Conservation (phyloP, 2,888 invertebrate genomes). For the Standfussiana lucernea region DNA sequence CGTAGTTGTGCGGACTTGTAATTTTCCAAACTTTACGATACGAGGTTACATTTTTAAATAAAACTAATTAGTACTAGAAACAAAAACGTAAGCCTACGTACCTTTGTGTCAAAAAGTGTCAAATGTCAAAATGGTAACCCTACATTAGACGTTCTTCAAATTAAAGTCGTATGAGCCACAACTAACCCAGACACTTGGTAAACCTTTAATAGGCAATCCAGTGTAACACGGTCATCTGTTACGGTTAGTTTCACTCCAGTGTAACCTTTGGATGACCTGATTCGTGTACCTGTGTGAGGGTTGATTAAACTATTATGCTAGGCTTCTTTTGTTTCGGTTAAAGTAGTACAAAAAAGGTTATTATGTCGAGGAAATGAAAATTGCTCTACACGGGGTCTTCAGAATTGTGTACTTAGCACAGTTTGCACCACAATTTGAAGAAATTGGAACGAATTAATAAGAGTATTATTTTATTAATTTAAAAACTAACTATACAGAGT, state of each 20-base stretch:
- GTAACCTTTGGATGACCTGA: conserved; percentile 47
- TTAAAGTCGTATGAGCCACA: background rate
- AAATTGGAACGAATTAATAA: no score
- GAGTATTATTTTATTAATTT: no score
- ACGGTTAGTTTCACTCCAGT: conserved; percentile 36
- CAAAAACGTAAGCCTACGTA: no score
- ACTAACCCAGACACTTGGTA: background rate
- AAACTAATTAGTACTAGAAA: no score
- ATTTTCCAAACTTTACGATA: background rate
- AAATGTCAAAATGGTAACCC: background rate
- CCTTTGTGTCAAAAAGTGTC: background rate
- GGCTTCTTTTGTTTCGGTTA: conserved; percentile 10
- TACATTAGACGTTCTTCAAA: background rate
- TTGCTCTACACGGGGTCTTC: background rate
- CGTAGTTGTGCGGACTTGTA: background rate
- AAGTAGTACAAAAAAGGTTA: background rate
- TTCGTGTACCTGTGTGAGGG: conserved; percentile 33
- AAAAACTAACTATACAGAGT: no score
- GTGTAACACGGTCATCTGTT: conserved; percentile 50
- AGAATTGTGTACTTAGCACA: background rate
- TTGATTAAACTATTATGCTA: conserved; percentile 34
- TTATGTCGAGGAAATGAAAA: background rate
- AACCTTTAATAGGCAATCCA: conserved; percentile 33
- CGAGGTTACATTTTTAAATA: background rate
- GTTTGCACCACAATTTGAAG: background rate